phyloP scores from a whole-genome alignment of 2,113 vertebrate genomes.

The Cryptotis parvus region DNA sequence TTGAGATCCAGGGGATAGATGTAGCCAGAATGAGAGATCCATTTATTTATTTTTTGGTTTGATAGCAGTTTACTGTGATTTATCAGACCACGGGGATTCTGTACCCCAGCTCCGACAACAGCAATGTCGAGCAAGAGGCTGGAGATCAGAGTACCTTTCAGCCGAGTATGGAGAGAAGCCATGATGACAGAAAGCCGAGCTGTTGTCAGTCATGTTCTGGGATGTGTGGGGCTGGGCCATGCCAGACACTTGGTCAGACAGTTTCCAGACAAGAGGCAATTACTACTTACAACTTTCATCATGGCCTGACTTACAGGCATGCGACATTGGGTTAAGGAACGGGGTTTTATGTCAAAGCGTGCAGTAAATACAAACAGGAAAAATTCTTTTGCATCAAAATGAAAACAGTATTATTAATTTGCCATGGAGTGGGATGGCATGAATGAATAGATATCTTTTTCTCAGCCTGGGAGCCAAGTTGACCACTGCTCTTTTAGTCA shows the following conservation, averaged over 20 bases:
- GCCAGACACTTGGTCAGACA: not conserved
- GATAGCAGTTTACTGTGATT: not conserved
- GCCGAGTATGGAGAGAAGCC: rapidly evolving
- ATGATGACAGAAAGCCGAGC: not conserved
- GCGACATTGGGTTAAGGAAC: not conserved
- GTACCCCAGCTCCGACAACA: not conserved
- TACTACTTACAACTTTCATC: not conserved
- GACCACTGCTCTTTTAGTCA: not conserved
- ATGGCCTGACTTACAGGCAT: too few relatives aligned
- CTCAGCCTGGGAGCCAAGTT: not conserved
- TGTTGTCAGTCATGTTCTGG: not conserved
- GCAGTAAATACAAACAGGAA: not conserved
- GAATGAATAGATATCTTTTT: not conserved
- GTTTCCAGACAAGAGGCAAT: constrained; percentile 1
- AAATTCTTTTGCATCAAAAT: not conserved
- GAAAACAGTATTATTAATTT: not conserved
- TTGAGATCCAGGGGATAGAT: not conserved
- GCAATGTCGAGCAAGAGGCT: not conserved
- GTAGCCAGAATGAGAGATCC: not conserved
- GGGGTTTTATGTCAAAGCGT: not conserved
- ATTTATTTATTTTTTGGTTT: too few relatives aligned
- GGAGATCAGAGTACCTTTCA: not conserved
- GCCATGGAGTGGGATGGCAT: not conserved
- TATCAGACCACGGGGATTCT: not conserved
- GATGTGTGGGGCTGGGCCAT: not conserved